Percentiles rank a stretch among this genome's conserved stretches.
Evolutionary conservation across 1,140 invertebrate species (phyloP).

Genomic region (Drosophila serrata): DNA sequence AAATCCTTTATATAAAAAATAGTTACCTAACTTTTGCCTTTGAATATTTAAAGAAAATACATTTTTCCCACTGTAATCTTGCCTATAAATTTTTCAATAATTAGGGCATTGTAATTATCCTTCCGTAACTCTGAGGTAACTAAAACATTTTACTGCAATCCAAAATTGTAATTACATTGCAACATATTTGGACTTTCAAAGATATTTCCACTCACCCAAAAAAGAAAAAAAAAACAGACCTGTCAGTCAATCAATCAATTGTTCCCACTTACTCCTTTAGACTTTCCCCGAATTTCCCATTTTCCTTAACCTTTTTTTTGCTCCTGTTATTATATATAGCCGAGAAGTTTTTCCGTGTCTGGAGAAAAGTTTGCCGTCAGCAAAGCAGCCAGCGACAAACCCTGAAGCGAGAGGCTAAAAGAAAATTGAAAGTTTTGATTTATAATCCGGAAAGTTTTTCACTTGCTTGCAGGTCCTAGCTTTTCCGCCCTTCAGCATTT

Average conservation of each 20-base stretch:
- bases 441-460: conserved; percentile 78
- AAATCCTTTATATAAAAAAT: too few species aligned
- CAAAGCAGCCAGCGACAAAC: conserved; percentile 39
- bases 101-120: not conserved
- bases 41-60: too few species aligned
- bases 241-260: conserved; percentile 78
- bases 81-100: too few species aligned
- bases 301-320: not conserved
- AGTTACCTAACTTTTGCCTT: too few species aligned
- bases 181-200: conserved; percentile 55
- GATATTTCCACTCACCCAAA: conserved; percentile 24
- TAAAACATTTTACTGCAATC: conserved; percentile 16
- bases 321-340: conserved; percentile 10
- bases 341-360: conserved; percentile 47
- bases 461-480: conserved; percentile 31
- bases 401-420: conserved; percentile 48
- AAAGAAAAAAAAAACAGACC: conserved; percentile 19
- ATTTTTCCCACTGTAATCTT: too few species aligned
- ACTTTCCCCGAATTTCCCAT: conserved; percentile 8
- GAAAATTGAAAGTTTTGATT: conserved; percentile 83
- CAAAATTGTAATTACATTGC: conserved; percentile 62
- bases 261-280: conserved; percentile 50
- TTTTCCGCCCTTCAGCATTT: conserved; percentile 5
- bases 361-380: conserved; percentile 70
- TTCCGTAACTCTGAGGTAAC: not conserved